phyloP scores from a whole-genome alignment of 2,888 invertebrate species.

The Dynastes tityus region DNA sequence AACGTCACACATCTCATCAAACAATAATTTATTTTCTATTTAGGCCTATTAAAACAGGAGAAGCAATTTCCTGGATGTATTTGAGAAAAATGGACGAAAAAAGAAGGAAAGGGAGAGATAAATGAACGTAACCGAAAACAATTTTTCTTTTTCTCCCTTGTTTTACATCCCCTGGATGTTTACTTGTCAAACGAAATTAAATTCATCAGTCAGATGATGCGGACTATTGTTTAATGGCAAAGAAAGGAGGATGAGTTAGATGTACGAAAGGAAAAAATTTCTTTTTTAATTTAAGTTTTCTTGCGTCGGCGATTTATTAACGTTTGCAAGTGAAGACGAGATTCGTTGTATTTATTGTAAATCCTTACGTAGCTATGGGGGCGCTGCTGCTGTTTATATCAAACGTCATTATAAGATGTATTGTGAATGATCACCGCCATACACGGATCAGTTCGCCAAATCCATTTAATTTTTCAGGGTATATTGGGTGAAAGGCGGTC shows the following conservation, averaged over 20 bases:
- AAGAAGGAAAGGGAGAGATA: slow-evolving; percentile 42
- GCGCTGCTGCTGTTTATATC: slow-evolving; percentile 26
- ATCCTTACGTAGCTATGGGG: not conserved
- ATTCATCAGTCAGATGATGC: slow-evolving; percentile 64
- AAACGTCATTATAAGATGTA: slow-evolving; percentile 48
- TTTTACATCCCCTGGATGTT: slow-evolving; percentile 54
- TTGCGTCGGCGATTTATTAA: slow-evolving; percentile 31
- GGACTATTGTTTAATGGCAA: slow-evolving; percentile 62
- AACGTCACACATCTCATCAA: not conserved
- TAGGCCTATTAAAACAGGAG: slow-evolving; percentile 6
- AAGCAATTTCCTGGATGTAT: slow-evolving; percentile 39
- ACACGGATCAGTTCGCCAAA: not conserved
- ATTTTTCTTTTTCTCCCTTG: slow-evolving; percentile 54
- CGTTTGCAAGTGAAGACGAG: slow-evolving; percentile 16
- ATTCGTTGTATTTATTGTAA: slow-evolving; percentile 38
- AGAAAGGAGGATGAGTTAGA: slow-evolving; percentile 52
- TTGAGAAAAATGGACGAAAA: slow-evolving; percentile 37
- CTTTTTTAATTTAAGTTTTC: slow-evolving; percentile 47
- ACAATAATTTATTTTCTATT: slow-evolving; percentile 11
- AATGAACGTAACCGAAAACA: slow-evolving; percentile 53
- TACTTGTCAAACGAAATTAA: slow-evolving; percentile 63
- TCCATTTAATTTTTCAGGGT: slow-evolving; percentile 41
- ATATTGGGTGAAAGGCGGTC: slow-evolving; percentile 26
- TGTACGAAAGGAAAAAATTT: slow-evolving; percentile 40
- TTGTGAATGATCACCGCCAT: slow-evolving; percentile 36